Percentiles rank a stretch among this genome's conserved stretches.
phyloP scores from a whole-genome alignment of 53 echinoderm and acorn worm species.

The Patiria pectinifera region DNA sequence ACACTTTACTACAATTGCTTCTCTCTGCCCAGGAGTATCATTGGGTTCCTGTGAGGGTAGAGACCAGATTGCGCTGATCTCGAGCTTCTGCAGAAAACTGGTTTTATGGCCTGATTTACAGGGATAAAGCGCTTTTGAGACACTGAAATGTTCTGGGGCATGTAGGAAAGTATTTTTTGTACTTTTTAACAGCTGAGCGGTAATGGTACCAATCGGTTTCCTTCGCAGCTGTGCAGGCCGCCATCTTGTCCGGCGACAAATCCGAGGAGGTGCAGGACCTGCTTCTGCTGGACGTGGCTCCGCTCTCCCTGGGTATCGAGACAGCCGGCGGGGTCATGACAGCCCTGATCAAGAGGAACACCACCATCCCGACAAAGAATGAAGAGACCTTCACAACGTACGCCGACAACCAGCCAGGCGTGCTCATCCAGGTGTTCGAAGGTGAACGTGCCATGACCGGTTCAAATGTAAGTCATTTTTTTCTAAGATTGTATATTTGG shows the following conservation, averaged over 20 bases:
- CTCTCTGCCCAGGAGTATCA: too few relatives aligned
- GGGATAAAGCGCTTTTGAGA: too few relatives aligned
- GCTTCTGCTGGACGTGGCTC: slow-evolving; percentile 89
- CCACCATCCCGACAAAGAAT: slow-evolving; percentile 92
- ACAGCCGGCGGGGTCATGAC: slow-evolving; percentile 97
- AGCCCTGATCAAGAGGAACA: slow-evolving; percentile 86
- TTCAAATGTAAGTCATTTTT: slow-evolving; percentile 75
- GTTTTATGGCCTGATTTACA: too few relatives aligned
- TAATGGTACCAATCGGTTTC: background rate
- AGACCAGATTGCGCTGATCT: too few relatives aligned
- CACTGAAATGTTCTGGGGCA: too few relatives aligned
- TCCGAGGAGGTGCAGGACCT: slow-evolving; percentile 91
- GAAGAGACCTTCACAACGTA: slow-evolving; percentile 80
- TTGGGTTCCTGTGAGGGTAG: background rate
- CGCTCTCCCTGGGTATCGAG: slow-evolving; percentile 96
- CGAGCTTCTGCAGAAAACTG: too few relatives aligned
- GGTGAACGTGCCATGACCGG: slow-evolving; percentile 94
- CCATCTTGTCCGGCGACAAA: slow-evolving; percentile 96
- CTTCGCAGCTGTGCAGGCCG: slow-evolving; percentile 81
- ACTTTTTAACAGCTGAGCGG: background rate
- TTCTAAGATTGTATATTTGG: background rate
- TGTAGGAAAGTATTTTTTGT: too few relatives aligned
- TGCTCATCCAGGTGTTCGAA: slow-evolving; percentile 96
- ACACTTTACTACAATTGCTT: too few relatives aligned
- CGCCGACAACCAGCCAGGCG: slow-evolving; percentile 91